Evolutionary conservation across 2,113 vertebrate genomes (phyloP).

Genomic region (Spermophilus dauricus): DNA sequence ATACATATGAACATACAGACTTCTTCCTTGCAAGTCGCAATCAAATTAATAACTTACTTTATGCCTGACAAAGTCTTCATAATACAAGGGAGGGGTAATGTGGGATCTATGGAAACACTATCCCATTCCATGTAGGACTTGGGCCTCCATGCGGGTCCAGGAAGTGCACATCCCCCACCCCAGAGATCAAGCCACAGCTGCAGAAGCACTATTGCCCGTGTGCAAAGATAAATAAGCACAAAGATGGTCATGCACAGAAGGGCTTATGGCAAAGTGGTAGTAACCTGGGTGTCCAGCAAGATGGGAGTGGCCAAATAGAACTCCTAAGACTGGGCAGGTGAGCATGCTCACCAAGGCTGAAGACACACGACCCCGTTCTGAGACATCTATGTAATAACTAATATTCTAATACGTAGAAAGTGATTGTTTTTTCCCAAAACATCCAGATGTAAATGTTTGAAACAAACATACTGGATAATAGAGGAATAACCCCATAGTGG

Average conservation of each 20-base stretch:
- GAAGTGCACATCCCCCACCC: too few relatives aligned
- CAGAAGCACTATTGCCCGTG: accelerated
- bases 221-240: background rate
- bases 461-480: background rate
- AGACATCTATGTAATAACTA: too few relatives aligned
- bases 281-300: background rate
- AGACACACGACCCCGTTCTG: background rate
- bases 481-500: background rate
- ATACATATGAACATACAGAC: accelerated
- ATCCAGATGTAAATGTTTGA: background rate
- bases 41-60: too few relatives aligned
- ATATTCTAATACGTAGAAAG: background rate
- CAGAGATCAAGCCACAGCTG: background rate
- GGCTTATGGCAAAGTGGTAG: background rate
- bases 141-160: too few relatives aligned
- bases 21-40: too few relatives aligned
- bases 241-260: accelerated
- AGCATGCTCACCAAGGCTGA: background rate
- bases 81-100: too few relatives aligned
- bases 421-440: too few relatives aligned
- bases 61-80: too few relatives aligned
- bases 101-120: too few relatives aligned
- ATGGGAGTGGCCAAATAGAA: accelerated
- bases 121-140: too few relatives aligned
- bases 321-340: accelerated